Evolutionary conservation across 2,113 vertebrate species (phyloP).

Genomic region (Oncorhynchus tshawytscha): DNA sequence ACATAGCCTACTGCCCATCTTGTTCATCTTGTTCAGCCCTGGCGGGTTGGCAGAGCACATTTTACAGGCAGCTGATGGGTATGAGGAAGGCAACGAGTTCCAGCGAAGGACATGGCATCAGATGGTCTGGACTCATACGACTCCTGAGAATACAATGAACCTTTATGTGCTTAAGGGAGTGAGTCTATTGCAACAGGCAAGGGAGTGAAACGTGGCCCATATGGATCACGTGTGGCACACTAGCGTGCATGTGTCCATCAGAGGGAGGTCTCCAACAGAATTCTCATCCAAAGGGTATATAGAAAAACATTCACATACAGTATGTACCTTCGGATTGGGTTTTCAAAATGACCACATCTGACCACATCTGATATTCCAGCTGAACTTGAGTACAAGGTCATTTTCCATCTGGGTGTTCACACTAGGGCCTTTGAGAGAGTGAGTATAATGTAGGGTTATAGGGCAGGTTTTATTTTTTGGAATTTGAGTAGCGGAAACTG

Average conservation of each 20-base stretch:
- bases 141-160: constrained; percentile 8
- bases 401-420: constrained; percentile 38
- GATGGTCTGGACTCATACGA: constrained; percentile 17
- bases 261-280: neutral
- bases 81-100: neutral
- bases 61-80: constrained; percentile 1
- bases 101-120: constrained; percentile 28
- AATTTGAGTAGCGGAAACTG: constrained; percentile 24
- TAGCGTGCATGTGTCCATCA: neutral
- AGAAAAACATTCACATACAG: neutral
- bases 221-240: too few relatives aligned
- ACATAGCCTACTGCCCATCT: neutral
- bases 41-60: neutral
- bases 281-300: neutral
- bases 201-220: too few relatives aligned
- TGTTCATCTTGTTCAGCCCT: neutral
- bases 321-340: neutral
- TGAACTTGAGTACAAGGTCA: constrained; percentile 27
- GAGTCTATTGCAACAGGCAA: too few relatives aligned
- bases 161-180: neutral
- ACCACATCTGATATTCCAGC: constrained; percentile 25
- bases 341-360: neutral
- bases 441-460: constrained; percentile 41
- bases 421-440: constrained; percentile 37
- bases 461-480: constrained; percentile 34